Base-by-base conservation (phyloP, 2,797 vertebrate genomes). In the Loris lydekkerianus region DNA sequence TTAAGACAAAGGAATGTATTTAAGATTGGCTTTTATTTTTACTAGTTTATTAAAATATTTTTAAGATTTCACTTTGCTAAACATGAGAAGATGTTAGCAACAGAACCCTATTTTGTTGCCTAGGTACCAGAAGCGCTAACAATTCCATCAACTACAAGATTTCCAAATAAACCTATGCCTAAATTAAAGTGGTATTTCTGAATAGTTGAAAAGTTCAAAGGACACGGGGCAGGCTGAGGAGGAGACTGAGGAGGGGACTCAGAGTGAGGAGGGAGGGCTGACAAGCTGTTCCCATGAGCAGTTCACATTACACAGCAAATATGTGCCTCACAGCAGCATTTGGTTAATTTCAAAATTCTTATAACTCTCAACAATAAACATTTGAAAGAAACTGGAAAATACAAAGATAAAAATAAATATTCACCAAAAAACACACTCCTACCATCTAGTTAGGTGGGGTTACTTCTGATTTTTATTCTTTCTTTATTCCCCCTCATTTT, bases 51-150 rank as follows among this genome's bases (percentile, higher is more conserved):
- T 85, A 95, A 93, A 89, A 94, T 72, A 89, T 61, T 94, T 96
- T 81, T 80, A 53, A 91, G 76, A 77, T 84, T 95, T 96, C 61
- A 85, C 23, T 89, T 92, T 40, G 86, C 91, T 94, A 95, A 95
- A 96, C 95, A 94, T 95, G 89, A 96, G 93, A 89, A 75, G 80
- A 96, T 89, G 67, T 80, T 86, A 84, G 84, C 84, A 83, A 58
- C 63, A 92, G 76, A 89, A 40, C 2, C 75, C 31, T 60, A 93
- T 53, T 86, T 93, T 94, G 95, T 98, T 97, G 91, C 95, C 93
- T 96, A 96, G 93, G 96, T 91, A 97, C 89, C 97, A 97, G 93
- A 89, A 86, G 81, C 83, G 58, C n/a, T 83, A 70, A 89, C 69
- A 37, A 60, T 69, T 67, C 86, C 77, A 86, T 95, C 83, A 89